Percentiles rank a stretch among this genome's conserved stretches.
These are phyloP conservation scores for Linepithema humile DNA, from an alignment of 1,140 invertebrate species.

Conservation along the genomic window DNA sequence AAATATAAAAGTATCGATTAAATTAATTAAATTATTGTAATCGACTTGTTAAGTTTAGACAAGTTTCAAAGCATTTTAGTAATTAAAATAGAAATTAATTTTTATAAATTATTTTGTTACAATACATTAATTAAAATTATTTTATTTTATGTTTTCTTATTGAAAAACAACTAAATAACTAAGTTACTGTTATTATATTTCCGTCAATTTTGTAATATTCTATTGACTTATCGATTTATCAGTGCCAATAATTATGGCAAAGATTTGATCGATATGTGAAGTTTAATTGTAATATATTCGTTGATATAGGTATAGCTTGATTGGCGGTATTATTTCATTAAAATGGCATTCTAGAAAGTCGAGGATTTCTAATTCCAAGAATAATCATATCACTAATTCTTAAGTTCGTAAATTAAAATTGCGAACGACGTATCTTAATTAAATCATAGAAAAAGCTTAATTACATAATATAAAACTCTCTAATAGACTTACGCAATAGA, in stretches of 20 bases:
- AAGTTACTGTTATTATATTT: not conserved
- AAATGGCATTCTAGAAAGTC: not conserved
- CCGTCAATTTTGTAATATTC: not conserved
- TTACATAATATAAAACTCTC: slow-evolving; percentile 17
- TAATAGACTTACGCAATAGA: not conserved
- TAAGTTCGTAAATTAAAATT: not conserved
- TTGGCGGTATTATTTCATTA: not conserved
- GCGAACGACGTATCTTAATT: no score
- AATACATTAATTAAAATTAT: not conserved
- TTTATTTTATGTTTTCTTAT: not conserved
- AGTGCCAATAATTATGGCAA: not conserved
- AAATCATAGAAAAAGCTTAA: not conserved
- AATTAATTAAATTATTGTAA: not conserved
- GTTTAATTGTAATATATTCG: not conserved
- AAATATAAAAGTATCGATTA: not conserved
- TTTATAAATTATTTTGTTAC: not conserved
- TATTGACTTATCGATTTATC: not conserved
- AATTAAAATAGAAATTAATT: not conserved
- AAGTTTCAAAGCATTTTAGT: not conserved
- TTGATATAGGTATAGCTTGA: not conserved
- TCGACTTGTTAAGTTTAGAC: not conserved
- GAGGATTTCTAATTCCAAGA: not conserved
- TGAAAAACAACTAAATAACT: not conserved
- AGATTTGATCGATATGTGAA: not conserved
- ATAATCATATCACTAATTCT: slow-evolving; percentile 1